Evolutionary conservation across 2,888 invertebrate genomes (phyloP).

Genomic region (Campoplex nolae): DNA sequence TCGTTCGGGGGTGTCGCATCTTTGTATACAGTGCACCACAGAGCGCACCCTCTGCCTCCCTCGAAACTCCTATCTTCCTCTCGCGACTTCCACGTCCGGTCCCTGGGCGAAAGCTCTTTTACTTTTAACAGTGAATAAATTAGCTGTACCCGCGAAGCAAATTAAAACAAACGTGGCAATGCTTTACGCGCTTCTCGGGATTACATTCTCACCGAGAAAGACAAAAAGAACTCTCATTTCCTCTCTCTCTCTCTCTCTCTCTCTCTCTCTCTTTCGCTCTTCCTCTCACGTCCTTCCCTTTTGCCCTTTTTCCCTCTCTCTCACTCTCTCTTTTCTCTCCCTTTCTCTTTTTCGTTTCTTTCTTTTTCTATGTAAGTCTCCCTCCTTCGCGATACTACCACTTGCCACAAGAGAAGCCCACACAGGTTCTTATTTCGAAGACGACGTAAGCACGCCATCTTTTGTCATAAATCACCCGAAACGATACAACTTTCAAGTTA

Average conservation of each 20-base stretch:
- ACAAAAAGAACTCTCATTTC: conserved; percentile 55
- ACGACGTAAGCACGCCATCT: conserved; percentile 40
- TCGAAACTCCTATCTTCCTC: neutral
- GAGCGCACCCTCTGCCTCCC: conserved; percentile 9
- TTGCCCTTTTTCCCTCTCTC: conserved; percentile 1
- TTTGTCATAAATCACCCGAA: conserved; percentile 64
- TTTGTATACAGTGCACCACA: conserved; percentile 40
- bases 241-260: conserved; percentile 9
- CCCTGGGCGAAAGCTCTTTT: conserved; percentile 69
- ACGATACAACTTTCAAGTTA: conserved; percentile 68
- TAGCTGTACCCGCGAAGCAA: conserved; percentile 72
- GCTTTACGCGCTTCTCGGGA: conserved; percentile 70
- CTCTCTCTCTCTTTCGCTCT: conserved; percentile 6
- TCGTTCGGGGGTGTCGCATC: conserved; percentile 48
- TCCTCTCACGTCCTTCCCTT: neutral
- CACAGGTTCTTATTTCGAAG: conserved; percentile 29
- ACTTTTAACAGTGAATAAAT: conserved; percentile 74
- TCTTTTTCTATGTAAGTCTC: neutral
- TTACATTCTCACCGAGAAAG: conserved; percentile 64
- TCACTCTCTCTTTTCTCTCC: neutral
- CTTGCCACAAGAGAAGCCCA: conserved; percentile 34
- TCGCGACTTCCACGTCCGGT: conserved; percentile 40
- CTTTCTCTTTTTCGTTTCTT: neutral
- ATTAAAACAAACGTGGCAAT: conserved; percentile 74
- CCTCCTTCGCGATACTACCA: conserved; percentile 11